Conservation (phyloP, 1,140 invertebrate genomes). For the Pemphigus obesinymphae region DNA sequence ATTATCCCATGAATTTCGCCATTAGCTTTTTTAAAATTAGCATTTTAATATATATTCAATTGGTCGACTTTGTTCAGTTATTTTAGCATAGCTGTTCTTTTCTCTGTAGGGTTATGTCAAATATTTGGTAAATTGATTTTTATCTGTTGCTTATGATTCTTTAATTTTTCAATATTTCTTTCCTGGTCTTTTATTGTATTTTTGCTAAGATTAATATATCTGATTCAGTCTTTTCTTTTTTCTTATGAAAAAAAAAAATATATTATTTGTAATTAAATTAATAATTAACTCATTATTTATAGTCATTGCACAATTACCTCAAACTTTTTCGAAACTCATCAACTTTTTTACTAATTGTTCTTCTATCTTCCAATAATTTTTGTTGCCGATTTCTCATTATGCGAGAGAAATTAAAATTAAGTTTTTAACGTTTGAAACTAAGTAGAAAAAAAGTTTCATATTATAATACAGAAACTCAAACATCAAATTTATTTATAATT, state of each 20-base stretch:
- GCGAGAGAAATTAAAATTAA: slow-evolving; percentile 4
- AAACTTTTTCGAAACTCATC: not conserved
- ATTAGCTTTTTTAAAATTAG: slow-evolving; percentile 72
- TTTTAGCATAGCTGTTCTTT: slow-evolving; percentile 29
- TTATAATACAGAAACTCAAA: not conserved
- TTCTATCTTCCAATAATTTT: slow-evolving; percentile 9
- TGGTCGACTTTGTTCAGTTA: slow-evolving; percentile 21
- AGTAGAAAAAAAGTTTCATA: not conserved
- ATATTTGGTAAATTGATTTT: slow-evolving; percentile 26
- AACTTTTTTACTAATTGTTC: not conserved
- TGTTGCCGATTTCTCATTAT: slow-evolving; percentile 27
- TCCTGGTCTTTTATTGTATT: not conserved
- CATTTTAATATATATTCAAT: slow-evolving; percentile 64
- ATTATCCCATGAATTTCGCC: slow-evolving; percentile 77
- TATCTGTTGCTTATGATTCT: not conserved
- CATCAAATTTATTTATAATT: too few relatives aligned
- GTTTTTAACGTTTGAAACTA: slow-evolving; percentile 34
- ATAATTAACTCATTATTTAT: too few relatives aligned
- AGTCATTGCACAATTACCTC: not conserved
- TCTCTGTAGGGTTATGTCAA: slow-evolving; percentile 9
- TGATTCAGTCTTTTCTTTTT: slow-evolving; percentile 19
- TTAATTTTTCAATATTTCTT: not conserved
- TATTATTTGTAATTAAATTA: not conserved
- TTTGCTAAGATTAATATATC: not conserved
- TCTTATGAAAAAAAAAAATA: not conserved